A percentile compares a stretch with the other conserved stretches of the same genome.
Conservation (phyloP, 2,888 invertebrate species). For the Drosophila tanythrix region DNA sequence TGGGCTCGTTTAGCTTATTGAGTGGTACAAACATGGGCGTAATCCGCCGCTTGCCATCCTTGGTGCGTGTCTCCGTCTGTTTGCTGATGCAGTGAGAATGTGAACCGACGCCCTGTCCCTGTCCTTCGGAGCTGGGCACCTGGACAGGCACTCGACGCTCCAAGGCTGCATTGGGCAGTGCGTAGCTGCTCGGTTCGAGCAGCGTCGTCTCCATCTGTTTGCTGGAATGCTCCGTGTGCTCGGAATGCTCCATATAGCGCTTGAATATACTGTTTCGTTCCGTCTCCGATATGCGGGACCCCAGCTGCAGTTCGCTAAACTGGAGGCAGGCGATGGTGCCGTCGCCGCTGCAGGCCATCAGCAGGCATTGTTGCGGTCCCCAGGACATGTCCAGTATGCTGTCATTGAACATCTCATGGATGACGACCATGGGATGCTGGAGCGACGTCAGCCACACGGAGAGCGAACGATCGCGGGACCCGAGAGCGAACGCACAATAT, state of each 20-base stretch:
- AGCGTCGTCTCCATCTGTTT: slow-evolving; percentile 29
- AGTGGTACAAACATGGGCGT: slow-evolving; percentile 97
- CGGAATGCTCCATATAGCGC: slow-evolving; percentile 86
- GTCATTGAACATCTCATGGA: slow-evolving; percentile 96
- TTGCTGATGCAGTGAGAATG: slow-evolving; percentile 89
- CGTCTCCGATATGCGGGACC: slow-evolving; percentile 91
- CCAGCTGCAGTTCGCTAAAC: slow-evolving; percentile 95
- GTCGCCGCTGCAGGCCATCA: slow-evolving; percentile 97
- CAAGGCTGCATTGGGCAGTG: slow-evolving; percentile 52
- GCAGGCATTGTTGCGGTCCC: slow-evolving; percentile 89
- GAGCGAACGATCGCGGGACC: slow-evolving; percentile 95
- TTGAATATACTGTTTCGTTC: slow-evolving; percentile 94
- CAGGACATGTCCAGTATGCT: slow-evolving; percentile 97
- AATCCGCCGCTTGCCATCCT: slow-evolving; percentile 97
- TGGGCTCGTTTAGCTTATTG: slow-evolving; percentile 84
- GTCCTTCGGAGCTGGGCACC: neutral
- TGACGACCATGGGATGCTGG: slow-evolving; percentile 96
- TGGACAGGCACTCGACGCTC: slow-evolving; percentile 44
- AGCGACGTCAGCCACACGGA: slow-evolving; percentile 98
- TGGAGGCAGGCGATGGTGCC: slow-evolving; percentile 96
- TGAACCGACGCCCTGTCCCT: slow-evolving; percentile 21
- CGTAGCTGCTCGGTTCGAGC: slow-evolving; percentile 68
- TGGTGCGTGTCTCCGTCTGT: slow-evolving; percentile 96
- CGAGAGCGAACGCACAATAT: slow-evolving; percentile 95
- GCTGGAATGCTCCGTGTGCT: neutral